These are phyloP conservation scores for Sarcoramphus papa DNA, from an alignment of 2,797 vertebrate genomes.

Conservation along the genomic window DNA sequence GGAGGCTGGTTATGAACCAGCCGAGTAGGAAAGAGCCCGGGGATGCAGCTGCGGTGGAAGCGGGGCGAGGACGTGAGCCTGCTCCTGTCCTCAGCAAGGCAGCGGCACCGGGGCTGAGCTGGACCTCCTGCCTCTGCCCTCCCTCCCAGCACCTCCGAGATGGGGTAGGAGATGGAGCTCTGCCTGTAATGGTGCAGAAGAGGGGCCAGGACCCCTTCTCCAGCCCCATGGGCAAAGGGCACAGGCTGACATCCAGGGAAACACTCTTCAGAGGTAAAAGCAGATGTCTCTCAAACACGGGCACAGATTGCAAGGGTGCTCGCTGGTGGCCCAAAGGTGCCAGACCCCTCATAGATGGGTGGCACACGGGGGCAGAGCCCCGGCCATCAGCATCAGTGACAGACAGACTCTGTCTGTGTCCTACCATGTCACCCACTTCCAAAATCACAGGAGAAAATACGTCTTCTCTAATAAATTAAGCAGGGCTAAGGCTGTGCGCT, in stretches of 20 bases:
- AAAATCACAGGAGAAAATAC: background rate
- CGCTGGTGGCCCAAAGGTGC: background rate
- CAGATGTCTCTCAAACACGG: background rate
- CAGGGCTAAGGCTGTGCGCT: background rate
- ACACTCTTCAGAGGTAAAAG: background rate
- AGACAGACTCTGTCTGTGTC: background rate
- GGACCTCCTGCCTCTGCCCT: background rate
- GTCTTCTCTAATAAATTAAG: background rate
- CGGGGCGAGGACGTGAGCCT: rapidly evolving
- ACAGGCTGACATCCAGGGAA: background rate
- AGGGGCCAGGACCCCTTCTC: background rate
- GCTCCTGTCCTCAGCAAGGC: background rate
- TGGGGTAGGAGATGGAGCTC: background rate
- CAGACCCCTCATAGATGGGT: background rate
- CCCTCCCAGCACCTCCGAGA: background rate
- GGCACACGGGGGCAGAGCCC: background rate
- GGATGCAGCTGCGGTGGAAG: no score
- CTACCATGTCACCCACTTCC: background rate
- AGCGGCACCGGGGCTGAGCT: background rate
- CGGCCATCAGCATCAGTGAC: background rate
- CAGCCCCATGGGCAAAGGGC: background rate
- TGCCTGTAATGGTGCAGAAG: background rate
- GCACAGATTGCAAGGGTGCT: background rate
- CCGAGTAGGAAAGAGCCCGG: rapidly evolving
- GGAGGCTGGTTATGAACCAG: background rate